Percentiles rank a stretch among this genome's conserved stretches.
Conservation (phyloP, 2,113 vertebrate genomes). For the Tetrao urogallus region DNA sequence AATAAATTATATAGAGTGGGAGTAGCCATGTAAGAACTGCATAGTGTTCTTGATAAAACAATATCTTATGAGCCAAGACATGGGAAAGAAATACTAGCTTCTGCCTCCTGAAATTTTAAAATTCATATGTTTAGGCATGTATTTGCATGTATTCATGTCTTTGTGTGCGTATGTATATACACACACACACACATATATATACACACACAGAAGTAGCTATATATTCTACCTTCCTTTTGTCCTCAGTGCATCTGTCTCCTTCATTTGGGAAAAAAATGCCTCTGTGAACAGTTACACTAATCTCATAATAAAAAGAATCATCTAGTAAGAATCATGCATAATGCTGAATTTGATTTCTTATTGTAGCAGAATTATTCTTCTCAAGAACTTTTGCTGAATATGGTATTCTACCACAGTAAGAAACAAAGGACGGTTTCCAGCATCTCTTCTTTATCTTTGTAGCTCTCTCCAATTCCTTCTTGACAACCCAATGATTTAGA, state of each 20-base stretch:
- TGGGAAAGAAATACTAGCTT: not conserved
- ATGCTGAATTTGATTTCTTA: not conserved
- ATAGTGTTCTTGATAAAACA: not conserved
- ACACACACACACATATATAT: no score
- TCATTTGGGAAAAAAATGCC: not conserved
- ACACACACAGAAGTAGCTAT: not conserved
- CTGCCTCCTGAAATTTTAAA: not conserved
- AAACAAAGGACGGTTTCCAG: not conserved
- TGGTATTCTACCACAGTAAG: not conserved
- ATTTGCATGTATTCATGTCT: no score
- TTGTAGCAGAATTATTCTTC: not conserved
- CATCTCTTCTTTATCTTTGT: not conserved
- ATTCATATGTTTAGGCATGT: not conserved
- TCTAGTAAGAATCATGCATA: not conserved
- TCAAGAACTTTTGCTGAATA: not conserved
- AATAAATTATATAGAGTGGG: not conserved
- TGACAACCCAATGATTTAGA: not conserved
- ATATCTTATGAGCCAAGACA: not conserved
- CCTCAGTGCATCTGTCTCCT: not conserved
- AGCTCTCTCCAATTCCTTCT: not conserved
- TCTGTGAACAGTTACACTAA: not conserved
- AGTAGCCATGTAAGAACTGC: not conserved
- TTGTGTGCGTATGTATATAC: fast-evolving
- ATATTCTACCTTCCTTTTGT: not conserved
- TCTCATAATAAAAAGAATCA: not conserved